phyloP scores from a whole-genome alignment of 2,888 invertebrate species.

The Thalpophila matura region DNA sequence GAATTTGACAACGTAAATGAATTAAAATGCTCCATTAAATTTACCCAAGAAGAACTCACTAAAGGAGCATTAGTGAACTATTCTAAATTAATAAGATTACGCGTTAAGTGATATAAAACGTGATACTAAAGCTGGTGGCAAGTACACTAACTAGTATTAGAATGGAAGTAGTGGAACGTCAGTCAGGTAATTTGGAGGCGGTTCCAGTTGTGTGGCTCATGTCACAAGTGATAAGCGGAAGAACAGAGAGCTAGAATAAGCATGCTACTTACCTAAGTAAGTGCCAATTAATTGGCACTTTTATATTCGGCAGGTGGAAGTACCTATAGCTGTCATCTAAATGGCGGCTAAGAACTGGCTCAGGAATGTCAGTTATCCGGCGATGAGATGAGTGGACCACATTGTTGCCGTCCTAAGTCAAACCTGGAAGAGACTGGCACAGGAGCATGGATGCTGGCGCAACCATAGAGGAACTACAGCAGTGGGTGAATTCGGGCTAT shows the following conservation, averaged over 20 bases:
- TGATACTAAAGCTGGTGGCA: constrained; percentile 73
- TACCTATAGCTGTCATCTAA: too few relatives aligned
- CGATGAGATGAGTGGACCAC: too few relatives aligned
- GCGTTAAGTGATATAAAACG: constrained; percentile 68
- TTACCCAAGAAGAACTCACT: background rate
- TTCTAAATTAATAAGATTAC: constrained; percentile 53
- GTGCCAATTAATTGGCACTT: too few relatives aligned
- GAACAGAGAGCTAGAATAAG: background rate
- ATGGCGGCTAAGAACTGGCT: too few relatives aligned
- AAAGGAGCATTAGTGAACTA: constrained; percentile 31
- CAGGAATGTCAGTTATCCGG: too few relatives aligned
- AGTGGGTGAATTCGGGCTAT: too few relatives aligned
- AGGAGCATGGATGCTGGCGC: too few relatives aligned
- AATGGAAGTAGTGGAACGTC: constrained; percentile 78
- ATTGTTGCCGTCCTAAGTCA: too few relatives aligned
- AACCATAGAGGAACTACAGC: too few relatives aligned
- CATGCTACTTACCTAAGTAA: background rate
- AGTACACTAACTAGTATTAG: constrained; percentile 77
- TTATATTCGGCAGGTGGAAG: too few relatives aligned
- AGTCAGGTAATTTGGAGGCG: constrained; percentile 83
- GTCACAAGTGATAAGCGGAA: constrained; percentile 46
- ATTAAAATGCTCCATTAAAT: constrained; percentile 14
- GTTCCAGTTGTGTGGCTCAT: constrained; percentile 60
- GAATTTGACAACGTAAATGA: constrained; percentile 10
- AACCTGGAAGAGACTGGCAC: too few relatives aligned